Conservation (phyloP, 2,113 vertebrate genomes). For the Nymphicus hollandicus region DNA sequence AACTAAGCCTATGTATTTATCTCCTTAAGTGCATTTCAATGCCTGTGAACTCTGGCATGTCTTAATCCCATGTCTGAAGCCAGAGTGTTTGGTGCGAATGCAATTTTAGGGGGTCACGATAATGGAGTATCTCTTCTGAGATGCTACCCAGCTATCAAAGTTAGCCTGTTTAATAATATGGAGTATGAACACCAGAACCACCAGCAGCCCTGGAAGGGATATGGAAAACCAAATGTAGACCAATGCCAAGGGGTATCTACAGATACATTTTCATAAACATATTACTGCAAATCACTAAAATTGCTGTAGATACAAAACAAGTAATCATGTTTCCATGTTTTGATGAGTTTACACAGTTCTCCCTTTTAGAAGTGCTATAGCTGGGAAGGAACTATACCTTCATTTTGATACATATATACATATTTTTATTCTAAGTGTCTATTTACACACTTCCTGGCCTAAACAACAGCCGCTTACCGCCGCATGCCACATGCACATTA, state of each 20-base stretch:
- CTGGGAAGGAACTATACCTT: constrained; percentile 70
- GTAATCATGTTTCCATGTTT: constrained; percentile 1
- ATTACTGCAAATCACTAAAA: constrained; percentile 49
- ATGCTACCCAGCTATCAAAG: neutral
- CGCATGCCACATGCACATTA: constrained; percentile 8
- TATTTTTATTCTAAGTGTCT: constrained; percentile 42
- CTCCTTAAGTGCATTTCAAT: neutral
- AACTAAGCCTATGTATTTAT: neutral
- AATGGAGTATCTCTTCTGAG: neutral
- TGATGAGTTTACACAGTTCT: constrained; percentile 3
- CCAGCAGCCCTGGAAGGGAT: neutral
- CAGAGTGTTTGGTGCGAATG: neutral
- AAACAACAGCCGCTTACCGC: constrained; percentile 45
- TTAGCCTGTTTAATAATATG: rapidly evolving
- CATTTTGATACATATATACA: constrained; percentile 39
- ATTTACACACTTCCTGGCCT: constrained; percentile 67
- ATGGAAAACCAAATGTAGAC: constrained; percentile 20
- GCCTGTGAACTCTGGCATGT: neutral
- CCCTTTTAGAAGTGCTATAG: constrained; percentile 49
- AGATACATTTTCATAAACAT: neutral
- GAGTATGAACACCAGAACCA: constrained; percentile 14
- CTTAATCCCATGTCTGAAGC: neutral
- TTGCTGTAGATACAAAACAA: constrained; percentile 40
- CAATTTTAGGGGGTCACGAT: neutral
- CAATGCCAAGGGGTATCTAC: neutral